Base-by-base conservation (phyloP, 2,797 vertebrate species). In the Lepus townsendii region DNA sequence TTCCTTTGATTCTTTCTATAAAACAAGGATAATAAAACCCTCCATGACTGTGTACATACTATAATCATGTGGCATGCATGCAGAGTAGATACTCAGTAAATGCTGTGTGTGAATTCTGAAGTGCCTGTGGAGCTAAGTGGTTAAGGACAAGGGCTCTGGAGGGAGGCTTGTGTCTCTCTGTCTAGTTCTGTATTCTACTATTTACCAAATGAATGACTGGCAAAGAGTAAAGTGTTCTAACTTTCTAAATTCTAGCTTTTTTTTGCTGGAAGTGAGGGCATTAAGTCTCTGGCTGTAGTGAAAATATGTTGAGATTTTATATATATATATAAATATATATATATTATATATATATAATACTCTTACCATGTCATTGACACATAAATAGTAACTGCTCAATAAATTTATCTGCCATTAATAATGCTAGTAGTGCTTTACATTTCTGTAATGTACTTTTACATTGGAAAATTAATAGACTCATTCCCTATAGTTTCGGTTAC, bases 61-160 rank as follows among this genome's bases (percentile, higher is more conserved):
- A 24, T 16, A 27, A 65, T 35, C 52, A 65, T 4, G 4, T 2
- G 30, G 3, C 2, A 3, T 1, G 7, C 2, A 11, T 7, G 12
- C 16, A 65, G 2, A n/a, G 50, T 0, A 60, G n/a, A 30, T 5
- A 52, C 30, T 42, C n/a, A 32, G 1, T 27, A 63, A 35, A 32
- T 22, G n/a, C 22, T 47, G 3, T 54, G 3, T 54, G 0, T 57
- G 17, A 82, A 24, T 22, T 14, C 0, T 38, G 38, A 26, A 17
- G 17, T 47, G 19, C 9, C 26, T 7, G 7, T 4, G 26, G 5
- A 22, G 7, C 26, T 79, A 82, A 88, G 9, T 7, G 6, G 24
- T 30, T 57, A 50, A 88, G 65, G 84, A 72, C 10, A 42, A 69
- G 65, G n/a, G 76, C 32, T 52, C 20, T 63, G 54, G 27, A 72